Percentiles rank a stretch among this genome's conserved stretches.
These are phyloP conservation scores for Orthosia gothica DNA, from an alignment of 2,888 invertebrate species.

Conservation along the genomic window DNA sequence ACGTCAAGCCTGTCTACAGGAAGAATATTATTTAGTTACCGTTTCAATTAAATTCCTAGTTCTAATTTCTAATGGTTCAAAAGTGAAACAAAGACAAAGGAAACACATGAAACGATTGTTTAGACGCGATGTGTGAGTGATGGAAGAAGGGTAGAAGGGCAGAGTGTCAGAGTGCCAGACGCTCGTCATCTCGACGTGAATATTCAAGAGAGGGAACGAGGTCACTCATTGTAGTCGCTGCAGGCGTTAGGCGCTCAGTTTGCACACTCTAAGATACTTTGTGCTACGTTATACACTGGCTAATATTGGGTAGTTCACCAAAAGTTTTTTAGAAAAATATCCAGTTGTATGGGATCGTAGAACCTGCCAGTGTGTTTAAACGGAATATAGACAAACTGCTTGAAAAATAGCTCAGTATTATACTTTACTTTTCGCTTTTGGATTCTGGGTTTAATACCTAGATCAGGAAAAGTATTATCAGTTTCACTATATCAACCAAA, in stretches of 20 bases:
- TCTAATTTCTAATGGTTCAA: background rate
- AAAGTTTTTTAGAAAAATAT: slow-evolving; percentile 20
- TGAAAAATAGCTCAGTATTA: background rate
- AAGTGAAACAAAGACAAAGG: slow-evolving; percentile 34
- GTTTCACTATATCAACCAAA: too few relatives aligned
- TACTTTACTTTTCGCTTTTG: too few relatives aligned
- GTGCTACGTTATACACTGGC: slow-evolving; percentile 1
- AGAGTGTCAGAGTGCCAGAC: slow-evolving; percentile 53
- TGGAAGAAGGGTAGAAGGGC: slow-evolving; percentile 58
- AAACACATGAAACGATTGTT: slow-evolving; percentile 38
- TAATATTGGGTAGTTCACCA: background rate
- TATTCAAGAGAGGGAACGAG: slow-evolving; percentile 61
- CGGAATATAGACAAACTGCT: background rate
- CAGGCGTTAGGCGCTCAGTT: slow-evolving; percentile 52
- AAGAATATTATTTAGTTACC: background rate
- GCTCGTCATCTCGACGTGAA: slow-evolving; percentile 60
- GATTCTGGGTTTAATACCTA: too few relatives aligned
- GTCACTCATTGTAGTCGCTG: slow-evolving; percentile 56
- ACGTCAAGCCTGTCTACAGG: background rate
- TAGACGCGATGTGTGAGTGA: slow-evolving; percentile 45
- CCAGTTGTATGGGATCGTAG: background rate
- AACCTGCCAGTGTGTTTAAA: background rate
- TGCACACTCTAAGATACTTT: slow-evolving; percentile 27
- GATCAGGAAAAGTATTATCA: too few relatives aligned
- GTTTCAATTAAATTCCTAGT: background rate